Base-by-base conservation (phyloP, 2,113 vertebrate genomes). In the Arvicanthis niloticus region DNA sequence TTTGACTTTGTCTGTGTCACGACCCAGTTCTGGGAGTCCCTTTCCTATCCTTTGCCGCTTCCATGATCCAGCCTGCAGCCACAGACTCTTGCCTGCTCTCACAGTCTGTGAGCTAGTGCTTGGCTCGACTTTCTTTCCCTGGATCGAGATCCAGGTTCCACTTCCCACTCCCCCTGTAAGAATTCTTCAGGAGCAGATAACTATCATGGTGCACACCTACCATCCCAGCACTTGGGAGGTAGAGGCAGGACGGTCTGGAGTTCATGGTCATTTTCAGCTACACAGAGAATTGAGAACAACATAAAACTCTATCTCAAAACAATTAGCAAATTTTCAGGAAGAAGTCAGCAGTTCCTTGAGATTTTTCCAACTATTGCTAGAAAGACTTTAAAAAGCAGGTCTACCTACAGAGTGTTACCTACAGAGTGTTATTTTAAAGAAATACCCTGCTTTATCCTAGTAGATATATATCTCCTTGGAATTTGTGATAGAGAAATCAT, bases 351-450 rank as follows among this genome's bases (percentile, higher is more conserved):
- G 34, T 85, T 37, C 16, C 53, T 84, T 94, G 86, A 56, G 34
- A 89, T 65, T 68, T 68, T 93, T 58, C 1, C 34, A 29, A 40
- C 75, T 89, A 45, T 76, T 96, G 31, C 65, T 93, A 90, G 42
- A 51, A 76, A 89, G 53, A 48, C 9, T 3, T 60, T 76, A 11
- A 81, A 96, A 90, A 93, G 56, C 40, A 67, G 34, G 45, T 13
- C 73, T 29, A 17, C 45, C 40, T 60, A 72, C 56, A 17, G 58
- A 93, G n/a, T 82, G 51, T 86, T 86, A 90, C 45, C 40, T 60
- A 72, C 56, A 17, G 58, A 93, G n/a, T 82, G 51, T 86, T 86
- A 90, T 68, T 87, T 96, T 96, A 95, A 97, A 60, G 58, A 80
- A 89, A 62, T 34, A 51, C 82, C 29, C 45, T 80, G 37, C 85